Base-by-base conservation (phyloP, 2,797 vertebrate species). In the Malacoctenus gilli region DNA sequence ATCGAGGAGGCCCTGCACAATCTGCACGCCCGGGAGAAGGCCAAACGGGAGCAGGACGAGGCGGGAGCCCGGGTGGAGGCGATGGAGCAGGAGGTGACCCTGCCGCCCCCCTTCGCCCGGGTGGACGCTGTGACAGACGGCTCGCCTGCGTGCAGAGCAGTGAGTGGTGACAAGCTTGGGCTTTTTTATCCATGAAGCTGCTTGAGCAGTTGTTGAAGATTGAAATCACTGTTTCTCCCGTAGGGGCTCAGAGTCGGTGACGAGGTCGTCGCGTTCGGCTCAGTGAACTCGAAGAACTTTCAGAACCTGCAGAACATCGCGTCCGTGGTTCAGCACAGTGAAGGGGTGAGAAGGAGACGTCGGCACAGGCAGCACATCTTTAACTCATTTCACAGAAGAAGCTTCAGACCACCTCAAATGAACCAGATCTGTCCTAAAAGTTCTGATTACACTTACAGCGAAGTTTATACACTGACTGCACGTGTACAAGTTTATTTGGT, bases 1-100 rank as follows among this genome's bases (percentile, higher is more conserved):
- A 97, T 99, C 25, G 97, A 99, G 71, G 92, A 95, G 21, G 95
- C 95, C 1, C 87, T 99, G 20, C 95, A 98, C 85, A 89, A 86
- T 81, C 84, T 99, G 8, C 97, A 99, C 0, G 95, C 96, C 5
- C 80, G 81, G 0, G 95, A 96, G 74, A 95, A 94, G 77, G 92
- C 94, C 68, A 95, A 95, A 63, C 90, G 82, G 0, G 87, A 90
- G 8, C 87, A 12, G 58, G 94, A 96, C 15, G 88, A 92, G 62
- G 89, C 88, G 0, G 93, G 92, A 68, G 90, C 90, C 0, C 46
- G 70, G 19, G 79, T 61, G 0, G 94, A 94, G 78, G 85, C 85
- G 0, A 66, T 76, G 89, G 91, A 89, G 40, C 87, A 60, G 28
- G 72, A 59, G 5, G 75, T 79, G 32, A 34, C 55, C 4, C 73